Conservation (phyloP, 1,140 invertebrate species). For the Ceratina australensis region DNA sequence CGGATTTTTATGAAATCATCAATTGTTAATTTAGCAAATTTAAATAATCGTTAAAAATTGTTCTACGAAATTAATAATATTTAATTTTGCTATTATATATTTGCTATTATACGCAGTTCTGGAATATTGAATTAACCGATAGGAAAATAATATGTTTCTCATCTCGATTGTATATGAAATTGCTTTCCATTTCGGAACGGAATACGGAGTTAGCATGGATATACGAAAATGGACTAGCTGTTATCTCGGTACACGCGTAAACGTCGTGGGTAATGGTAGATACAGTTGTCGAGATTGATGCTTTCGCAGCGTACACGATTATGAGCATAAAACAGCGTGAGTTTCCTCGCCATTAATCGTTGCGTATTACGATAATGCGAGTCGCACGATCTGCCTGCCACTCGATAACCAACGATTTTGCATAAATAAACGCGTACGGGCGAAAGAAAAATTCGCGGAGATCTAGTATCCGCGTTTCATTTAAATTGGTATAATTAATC, state of each 20-base stretch:
- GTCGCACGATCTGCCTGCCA: neutral
- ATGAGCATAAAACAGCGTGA: constrained; percentile 26
- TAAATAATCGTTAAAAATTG: too few relatives aligned
- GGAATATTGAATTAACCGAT: neutral
- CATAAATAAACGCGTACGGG: neutral
- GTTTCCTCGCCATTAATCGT: constrained; percentile 37
- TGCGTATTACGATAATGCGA: constrained; percentile 17
- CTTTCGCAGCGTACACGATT: neutral
- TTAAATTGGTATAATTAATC: neutral
- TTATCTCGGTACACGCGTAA: neutral
- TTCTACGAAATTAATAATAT: too few relatives aligned
- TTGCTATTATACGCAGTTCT: too few relatives aligned
- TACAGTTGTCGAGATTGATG: constrained; percentile 10
- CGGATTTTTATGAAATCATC: too few relatives aligned
- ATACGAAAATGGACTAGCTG: too few relatives aligned
- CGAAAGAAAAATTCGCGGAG: neutral
- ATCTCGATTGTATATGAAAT: too few relatives aligned
- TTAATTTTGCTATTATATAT: too few relatives aligned
- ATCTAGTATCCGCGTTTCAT: neutral
- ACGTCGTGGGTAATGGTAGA: neutral
- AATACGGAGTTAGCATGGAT: too few relatives aligned
- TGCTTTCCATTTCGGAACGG: too few relatives aligned
- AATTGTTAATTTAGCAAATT: too few relatives aligned
- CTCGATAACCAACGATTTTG: neutral
- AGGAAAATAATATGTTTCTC: neutral